A percentile compares a stretch with the other conserved stretches of the same genome.
Evolutionary conservation across 2,113 vertebrate genomes (phyloP).

Genomic region (Aythya baeri): DNA sequence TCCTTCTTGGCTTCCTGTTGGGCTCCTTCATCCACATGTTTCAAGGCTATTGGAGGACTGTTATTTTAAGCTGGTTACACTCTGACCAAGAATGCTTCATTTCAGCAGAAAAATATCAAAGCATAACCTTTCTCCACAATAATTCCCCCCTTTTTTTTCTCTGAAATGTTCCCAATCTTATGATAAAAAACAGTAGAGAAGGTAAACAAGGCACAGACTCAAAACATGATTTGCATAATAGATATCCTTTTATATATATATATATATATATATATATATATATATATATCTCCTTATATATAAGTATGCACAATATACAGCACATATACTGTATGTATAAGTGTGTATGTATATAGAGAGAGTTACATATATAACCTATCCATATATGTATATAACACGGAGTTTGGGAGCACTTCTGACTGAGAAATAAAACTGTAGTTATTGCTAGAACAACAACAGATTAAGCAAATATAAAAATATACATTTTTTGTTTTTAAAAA

Average conservation of each 20-base stretch:
- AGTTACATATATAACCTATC: neutral
- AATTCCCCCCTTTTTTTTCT: neutral
- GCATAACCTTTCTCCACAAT: neutral
- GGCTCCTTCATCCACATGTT: neutral
- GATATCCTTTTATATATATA: neutral
- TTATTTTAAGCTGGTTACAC: neutral
- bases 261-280: too few relatives aligned
- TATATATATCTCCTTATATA: neutral
- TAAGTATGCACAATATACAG: neutral
- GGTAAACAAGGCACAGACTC: neutral
- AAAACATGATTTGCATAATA: neutral
- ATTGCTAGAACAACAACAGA: neutral
- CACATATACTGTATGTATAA: too few relatives aligned
- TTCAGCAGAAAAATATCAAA: neutral
- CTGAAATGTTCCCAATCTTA: neutral
- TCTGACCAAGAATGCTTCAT: neutral
- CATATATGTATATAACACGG: neutral
- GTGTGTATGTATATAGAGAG: neutral
- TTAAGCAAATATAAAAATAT: neutral
- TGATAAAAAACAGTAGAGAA: neutral
- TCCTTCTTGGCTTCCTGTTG: neutral
- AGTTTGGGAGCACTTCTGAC: neutral
- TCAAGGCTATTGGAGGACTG: neutral
- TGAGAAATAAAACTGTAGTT: neutral
- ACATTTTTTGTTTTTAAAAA: neutral